Evolutionary conservation across 2,888 invertebrate species (phyloP).

Genomic region (Apotomis turbidana): DNA sequence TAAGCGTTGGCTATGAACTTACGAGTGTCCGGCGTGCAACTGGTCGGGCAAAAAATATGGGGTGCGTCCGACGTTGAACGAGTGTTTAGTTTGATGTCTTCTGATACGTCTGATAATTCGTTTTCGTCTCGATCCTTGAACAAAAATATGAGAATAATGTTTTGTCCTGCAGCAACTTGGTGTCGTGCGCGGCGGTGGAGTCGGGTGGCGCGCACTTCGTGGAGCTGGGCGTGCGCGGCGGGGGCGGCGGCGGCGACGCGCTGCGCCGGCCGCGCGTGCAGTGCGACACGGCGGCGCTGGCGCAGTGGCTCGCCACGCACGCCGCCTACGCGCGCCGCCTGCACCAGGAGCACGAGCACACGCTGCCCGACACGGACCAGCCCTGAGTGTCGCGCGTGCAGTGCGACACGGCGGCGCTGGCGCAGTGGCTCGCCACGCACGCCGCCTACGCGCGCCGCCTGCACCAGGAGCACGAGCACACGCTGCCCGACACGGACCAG

Average conservation of each 20-base stretch:
- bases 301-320: slow-evolving; percentile 89
- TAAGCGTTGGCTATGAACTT: too few species aligned
- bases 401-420: slow-evolving; percentile 87
- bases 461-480: slow-evolving; percentile 91
- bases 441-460: slow-evolving; percentile 95
- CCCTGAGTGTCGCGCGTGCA: slow-evolving; percentile 74
- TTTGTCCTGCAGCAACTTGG: slow-evolving; percentile 79
- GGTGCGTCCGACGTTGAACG: too few species aligned
- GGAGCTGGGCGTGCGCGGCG: slow-evolving; percentile 86
- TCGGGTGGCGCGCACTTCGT: slow-evolving; percentile 86
- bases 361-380: slow-evolving; percentile 72
- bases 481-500: slow-evolving; percentile 72
- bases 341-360: slow-evolving; percentile 91
- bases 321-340: slow-evolving; percentile 95
- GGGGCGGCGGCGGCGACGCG: slow-evolving; percentile 68
- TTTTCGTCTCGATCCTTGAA: too few species aligned
- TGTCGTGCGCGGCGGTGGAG: slow-evolving; percentile 85
- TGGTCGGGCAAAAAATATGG: too few species aligned
- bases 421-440: slow-evolving; percentile 89
- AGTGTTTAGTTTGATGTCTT: too few species aligned
- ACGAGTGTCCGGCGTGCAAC: too few species aligned
- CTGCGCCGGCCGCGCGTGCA: slow-evolving; percentile 86
- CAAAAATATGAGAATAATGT: too few species aligned
- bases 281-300: slow-evolving; percentile 89
- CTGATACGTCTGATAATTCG: too few species aligned